Evolutionary conservation across 2,113 vertebrate species (phyloP), one percentile per base, ranked within the genome.

Genomic region (Cheirogaleus medius): DNA sequence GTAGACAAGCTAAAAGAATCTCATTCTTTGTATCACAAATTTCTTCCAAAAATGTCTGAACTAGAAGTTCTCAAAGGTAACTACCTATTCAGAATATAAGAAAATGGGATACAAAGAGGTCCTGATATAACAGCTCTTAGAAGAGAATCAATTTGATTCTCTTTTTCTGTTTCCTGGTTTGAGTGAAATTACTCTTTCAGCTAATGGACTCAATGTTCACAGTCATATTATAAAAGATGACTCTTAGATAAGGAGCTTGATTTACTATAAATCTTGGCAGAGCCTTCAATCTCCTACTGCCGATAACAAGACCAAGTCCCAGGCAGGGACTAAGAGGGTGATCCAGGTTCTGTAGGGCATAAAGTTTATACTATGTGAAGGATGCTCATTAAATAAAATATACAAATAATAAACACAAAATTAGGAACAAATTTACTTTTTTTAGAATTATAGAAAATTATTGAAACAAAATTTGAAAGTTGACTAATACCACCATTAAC

Each of bases 41-140:
- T 60, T 95, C 18, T n/a, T 90, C 76, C 18, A 80, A 73, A 93
- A 78, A n/a, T 3, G 42, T 81, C 25, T 60, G 18, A 95, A 69
- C 13, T 73, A 4, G 23, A 42, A 44, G 25, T 78, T 86, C 49
- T 92, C 23, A 90, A 88, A 95, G 5, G 2, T 71, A 6, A 83
- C 15, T 66, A 39, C 6, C 27, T 63, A 63, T 34, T 60, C 14
- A 60, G 20, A 77, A 69, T 27, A 68, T 20, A 74, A 52, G 2
- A 17, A 86, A 77, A 60, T 17, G 9, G n/a, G 39, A 76, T 52
- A 25, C 20, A 32, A 18, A n/a, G 17, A 25, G 20, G 25, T 87
- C 9, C 3, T 71, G 3, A 80, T 60, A 0, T 23, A 21, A 80
- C 0, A 69, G 2, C 20, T 68, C 14, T 90, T 54, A n/a, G 8